Conservation (phyloP, 2,888 invertebrate genomes). For the Agrilus cyanescens region DNA sequence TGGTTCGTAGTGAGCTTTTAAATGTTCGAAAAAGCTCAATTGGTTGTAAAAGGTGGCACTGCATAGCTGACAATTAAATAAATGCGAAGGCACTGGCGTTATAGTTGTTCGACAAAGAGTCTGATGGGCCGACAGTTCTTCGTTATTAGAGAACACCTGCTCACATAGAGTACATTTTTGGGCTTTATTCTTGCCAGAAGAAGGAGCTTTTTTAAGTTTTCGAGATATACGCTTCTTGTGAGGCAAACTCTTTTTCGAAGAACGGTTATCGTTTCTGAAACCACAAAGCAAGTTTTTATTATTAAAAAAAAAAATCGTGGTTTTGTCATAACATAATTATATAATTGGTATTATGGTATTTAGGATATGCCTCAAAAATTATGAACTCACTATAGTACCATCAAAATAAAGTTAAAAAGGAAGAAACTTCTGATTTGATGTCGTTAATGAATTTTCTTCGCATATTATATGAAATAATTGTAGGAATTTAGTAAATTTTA, state of each 20-base stretch:
- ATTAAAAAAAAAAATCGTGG: too few species aligned
- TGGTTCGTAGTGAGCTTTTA: conserved; percentile 72
- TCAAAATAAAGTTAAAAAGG: too few species aligned
- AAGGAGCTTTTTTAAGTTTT: conserved; percentile 51
- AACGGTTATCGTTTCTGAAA: conserved; percentile 26
- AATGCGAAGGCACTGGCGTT: conserved; percentile 35
- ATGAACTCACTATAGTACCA: too few species aligned
- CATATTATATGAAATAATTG: too few species aligned
- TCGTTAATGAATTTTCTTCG: too few species aligned
- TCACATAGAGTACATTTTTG: conserved; percentile 38
- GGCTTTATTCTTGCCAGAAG: conserved; percentile 25
- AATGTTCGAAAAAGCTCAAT: conserved; percentile 72
- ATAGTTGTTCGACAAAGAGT: conserved; percentile 35
- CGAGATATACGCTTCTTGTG: conserved; percentile 78
- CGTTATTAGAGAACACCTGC: conserved; percentile 33
- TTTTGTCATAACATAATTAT: too few species aligned
- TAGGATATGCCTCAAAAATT: too few species aligned
- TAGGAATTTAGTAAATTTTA: too few species aligned
- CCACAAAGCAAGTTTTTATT: too few species aligned
- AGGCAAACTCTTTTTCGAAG: conserved; percentile 57
- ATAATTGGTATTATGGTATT: too few species aligned
- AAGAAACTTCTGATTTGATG: too few species aligned
- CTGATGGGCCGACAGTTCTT: conserved; percentile 39
- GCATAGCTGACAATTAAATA: conserved; percentile 67
- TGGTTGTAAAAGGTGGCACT: conserved; percentile 65